Percentiles rank a stretch among this genome's conserved stretches.
Conservation (phyloP, 2,797 vertebrate genomes). For the Rhynchonycteris naso region DNA sequence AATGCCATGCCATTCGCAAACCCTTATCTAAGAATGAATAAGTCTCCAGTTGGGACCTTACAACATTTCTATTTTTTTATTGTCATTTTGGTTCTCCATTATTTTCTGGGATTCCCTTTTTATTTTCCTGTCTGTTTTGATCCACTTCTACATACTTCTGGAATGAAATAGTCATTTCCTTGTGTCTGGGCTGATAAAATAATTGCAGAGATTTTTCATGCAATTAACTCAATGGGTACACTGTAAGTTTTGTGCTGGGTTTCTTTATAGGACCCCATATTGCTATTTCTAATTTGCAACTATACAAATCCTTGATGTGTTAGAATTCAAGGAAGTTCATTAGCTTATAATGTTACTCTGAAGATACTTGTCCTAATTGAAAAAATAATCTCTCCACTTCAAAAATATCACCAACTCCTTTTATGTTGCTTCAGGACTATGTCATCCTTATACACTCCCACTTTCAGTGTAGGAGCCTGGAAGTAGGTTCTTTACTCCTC, state of each 20-base stretch:
- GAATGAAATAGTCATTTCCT: neutral
- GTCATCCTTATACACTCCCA: neutral
- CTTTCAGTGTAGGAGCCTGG: neutral
- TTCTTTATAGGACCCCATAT: neutral
- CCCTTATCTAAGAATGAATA: neutral
- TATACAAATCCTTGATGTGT: neutral
- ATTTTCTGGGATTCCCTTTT: neutral
- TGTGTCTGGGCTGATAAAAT: slow-evolving; percentile 10
- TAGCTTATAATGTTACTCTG: neutral
- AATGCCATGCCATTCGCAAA: neutral
- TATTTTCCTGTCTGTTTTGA: neutral
- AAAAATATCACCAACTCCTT: neutral
- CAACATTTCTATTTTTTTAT: neutral
- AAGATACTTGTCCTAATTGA: slow-evolving; percentile 16
- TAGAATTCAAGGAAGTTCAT: slow-evolving; percentile 12
- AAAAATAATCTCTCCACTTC: neutral
- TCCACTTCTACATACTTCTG: neutral
- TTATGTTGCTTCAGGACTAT: neutral
- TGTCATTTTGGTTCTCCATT: neutral
- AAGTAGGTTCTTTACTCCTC: neutral
- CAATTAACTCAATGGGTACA: neutral
- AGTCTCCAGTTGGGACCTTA: neutral
- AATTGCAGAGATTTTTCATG: slow-evolving; percentile 25
- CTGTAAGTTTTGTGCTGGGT: neutral
- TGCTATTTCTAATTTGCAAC: neutral